Evolutionary conservation across 1,140 invertebrate species (phyloP).

Genomic region (Cyrtorhinus lividipennis): DNA sequence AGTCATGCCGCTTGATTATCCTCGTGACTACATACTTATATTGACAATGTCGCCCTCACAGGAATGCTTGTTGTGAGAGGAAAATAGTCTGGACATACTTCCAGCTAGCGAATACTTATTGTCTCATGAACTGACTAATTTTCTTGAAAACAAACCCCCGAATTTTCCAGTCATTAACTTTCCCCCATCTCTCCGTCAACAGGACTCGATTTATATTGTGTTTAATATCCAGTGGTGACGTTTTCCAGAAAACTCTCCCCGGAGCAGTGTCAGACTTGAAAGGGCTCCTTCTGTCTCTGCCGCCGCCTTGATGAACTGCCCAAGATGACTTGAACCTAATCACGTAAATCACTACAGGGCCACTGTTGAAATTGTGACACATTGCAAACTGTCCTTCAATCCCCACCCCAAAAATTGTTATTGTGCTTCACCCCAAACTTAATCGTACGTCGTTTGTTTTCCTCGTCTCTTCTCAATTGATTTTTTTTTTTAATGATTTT

Average conservation of each 20-base stretch:
- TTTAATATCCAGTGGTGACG: conserved; percentile 5
- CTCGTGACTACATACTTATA: too few species aligned
- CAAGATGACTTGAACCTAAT: not conserved
- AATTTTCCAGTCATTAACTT: conserved; percentile 5
- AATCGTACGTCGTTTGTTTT: not conserved
- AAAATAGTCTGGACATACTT: too few species aligned
- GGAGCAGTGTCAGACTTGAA: conserved; percentile 13
- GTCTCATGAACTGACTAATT: too few species aligned
- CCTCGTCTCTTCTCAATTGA: too few species aligned
- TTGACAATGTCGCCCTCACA: too few species aligned
- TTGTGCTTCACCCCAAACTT: not conserved
- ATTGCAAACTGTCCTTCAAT: conserved; percentile 13
- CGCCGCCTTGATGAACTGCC: not conserved
- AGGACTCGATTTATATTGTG: conserved; percentile 3
- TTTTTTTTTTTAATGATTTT: too few species aligned
- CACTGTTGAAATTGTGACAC: conserved; percentile 7
- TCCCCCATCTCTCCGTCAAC: too few species aligned
- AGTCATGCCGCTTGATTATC: too few species aligned
- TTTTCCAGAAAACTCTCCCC: conserved; percentile 14
- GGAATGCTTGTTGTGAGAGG: too few species aligned
- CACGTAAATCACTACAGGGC: conserved; percentile 3
- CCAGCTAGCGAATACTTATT: too few species aligned
- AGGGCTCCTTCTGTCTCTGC: conserved; percentile 11
- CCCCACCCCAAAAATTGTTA: too few species aligned
- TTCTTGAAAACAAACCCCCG: too few species aligned